phyloP scores from a whole-genome alignment of 2,888 invertebrate species.

The Hyposoter dolosus region DNA sequence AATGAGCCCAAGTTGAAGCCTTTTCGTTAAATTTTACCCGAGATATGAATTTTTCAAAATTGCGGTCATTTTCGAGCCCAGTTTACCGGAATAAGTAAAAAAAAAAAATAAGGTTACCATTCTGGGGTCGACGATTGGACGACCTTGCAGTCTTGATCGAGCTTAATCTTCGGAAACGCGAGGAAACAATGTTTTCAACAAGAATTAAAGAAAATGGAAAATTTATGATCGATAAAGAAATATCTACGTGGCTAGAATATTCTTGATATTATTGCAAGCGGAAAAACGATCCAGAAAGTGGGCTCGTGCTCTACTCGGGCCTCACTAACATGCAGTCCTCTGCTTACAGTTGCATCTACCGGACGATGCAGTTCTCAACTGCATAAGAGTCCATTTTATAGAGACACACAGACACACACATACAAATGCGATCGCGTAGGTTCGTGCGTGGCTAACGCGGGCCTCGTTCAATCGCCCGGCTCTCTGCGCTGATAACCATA shows the following conservation, averaged over 20 bases:
- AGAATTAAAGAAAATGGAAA: neutral
- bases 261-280: neutral
- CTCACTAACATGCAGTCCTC: neutral
- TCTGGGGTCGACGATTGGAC: too few relatives aligned
- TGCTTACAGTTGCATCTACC: conserved; percentile 12
- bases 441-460: conserved; percentile 80
- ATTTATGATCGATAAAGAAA: conserved; percentile 6
- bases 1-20: too few relatives aligned
- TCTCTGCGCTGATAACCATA: conserved; percentile 76
- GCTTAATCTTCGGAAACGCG: neutral
- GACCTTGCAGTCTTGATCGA: neutral
- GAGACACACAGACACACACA: too few relatives aligned
- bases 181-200: neutral
- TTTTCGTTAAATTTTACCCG: too few relatives aligned
- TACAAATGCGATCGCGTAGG: conserved; percentile 48
- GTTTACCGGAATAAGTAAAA: too few relatives aligned
- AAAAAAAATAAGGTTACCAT: too few relatives aligned
- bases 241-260: neutral
- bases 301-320: neutral
- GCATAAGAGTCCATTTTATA: neutral
- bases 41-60: too few relatives aligned
- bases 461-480: conserved; percentile 77
- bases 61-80: too few relatives aligned
- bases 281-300: conserved; percentile 52
- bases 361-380: conserved; percentile 22